Evolutionary conservation across 92 coral and sea anemone species (phyloP).

Genomic region (Isaurus tuberculatus): DNA sequence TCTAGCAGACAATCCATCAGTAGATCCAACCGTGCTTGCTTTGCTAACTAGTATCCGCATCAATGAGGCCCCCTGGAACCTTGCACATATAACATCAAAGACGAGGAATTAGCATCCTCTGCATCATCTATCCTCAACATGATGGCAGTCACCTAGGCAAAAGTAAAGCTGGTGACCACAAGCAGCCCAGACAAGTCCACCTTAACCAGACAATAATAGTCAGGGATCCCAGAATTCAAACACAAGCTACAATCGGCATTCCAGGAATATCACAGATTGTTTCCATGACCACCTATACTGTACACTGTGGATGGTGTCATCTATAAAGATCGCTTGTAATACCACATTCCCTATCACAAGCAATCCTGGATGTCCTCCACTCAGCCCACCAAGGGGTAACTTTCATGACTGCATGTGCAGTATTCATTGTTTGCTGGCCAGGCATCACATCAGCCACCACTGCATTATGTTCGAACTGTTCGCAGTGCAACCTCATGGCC

Average conservation of each 20-base stretch:
- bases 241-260: slow-evolving; percentile 60
- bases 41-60: too few relatives aligned
- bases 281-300: slow-evolving; percentile 66
- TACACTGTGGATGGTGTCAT: slow-evolving; percentile 54
- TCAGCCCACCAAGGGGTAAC: neutral
- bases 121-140: neutral
- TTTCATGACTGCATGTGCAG: neutral
- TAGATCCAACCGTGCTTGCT: too few relatives aligned
- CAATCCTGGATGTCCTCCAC: neutral
- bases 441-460: neutral
- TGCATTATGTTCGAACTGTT: neutral
- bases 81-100: neutral
- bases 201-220: slow-evolving; percentile 31
- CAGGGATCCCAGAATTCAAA: slow-evolving; percentile 51
- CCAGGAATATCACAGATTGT: slow-evolving; percentile 61
- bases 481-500: neutral
- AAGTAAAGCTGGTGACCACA: neutral
- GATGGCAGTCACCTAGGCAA: neutral
- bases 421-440: neutral
- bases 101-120: neutral
- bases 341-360: neutral
- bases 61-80: neutral
- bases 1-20: too few relatives aligned
- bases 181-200: neutral
- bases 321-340: slow-evolving; percentile 61